These are phyloP conservation scores for Brevimyrus niger DNA, from an alignment of 2,113 vertebrate genomes.

Conservation along the genomic window DNA sequence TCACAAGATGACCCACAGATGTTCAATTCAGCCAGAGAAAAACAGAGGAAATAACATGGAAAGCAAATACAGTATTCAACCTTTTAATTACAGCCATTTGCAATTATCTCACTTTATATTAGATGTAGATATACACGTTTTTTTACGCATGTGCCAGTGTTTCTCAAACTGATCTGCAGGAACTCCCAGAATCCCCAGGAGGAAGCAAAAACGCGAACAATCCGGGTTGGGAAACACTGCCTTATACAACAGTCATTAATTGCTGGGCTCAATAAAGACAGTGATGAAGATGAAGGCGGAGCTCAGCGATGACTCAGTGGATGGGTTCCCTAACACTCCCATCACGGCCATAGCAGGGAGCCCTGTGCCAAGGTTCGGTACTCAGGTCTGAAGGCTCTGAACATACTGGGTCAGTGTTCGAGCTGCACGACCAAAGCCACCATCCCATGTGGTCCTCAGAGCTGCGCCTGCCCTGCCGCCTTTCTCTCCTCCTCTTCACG, in stretches of 20 bases:
- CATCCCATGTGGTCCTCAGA: not conserved
- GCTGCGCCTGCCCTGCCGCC: not conserved
- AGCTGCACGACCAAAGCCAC: not conserved
- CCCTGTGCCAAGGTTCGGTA: not conserved
- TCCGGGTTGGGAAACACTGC: not conserved
- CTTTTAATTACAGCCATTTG: not conserved
- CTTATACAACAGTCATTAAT: not conserved
- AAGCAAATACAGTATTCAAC: not conserved
- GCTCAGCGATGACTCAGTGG: not conserved
- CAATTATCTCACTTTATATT: not conserved
- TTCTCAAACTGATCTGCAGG: not conserved
- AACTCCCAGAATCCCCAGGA: not conserved
- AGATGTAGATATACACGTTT: not conserved
- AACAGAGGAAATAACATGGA: not conserved
- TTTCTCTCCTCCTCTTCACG: conserved; percentile 21
- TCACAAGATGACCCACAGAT: not conserved
- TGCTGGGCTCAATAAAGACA: not conserved
- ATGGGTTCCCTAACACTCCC: not conserved
- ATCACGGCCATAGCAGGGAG: not conserved
- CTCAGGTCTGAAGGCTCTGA: not conserved
- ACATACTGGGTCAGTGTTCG: not conserved
- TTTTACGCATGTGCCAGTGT: not conserved
- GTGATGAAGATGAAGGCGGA: not conserved
- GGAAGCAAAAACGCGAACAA: not conserved
- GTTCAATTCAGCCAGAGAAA: not conserved